Percentiles rank a stretch among this genome's conserved stretches.
Conservation (phyloP, 2,113 vertebrate genomes). For the Phainopepla nitens region DNA sequence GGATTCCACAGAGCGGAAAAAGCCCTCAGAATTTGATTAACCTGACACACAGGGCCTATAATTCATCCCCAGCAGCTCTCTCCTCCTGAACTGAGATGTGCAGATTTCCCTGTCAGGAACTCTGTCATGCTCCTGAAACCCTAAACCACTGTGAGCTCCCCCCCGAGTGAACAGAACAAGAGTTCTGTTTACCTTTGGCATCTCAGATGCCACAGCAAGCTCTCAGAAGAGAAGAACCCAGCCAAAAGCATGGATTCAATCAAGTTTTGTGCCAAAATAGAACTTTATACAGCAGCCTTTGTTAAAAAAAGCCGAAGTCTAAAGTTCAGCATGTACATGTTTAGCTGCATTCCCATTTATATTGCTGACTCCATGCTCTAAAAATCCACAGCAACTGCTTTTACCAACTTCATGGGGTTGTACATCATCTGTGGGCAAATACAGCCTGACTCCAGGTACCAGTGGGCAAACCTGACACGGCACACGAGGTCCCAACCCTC, state of each 20-base stretch:
- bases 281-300: not conserved
- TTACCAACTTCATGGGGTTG: accelerated
- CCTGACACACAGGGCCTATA: not conserved
- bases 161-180: not conserved
- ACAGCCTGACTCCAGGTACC: not conserved
- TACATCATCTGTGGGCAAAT: not conserved
- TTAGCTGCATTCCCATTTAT: not conserved
- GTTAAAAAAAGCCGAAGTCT: not conserved
- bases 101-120: not conserved
- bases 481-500: not conserved
- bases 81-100: not conserved
- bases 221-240: not conserved
- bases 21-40: not conserved
- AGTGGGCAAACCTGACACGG: accelerated
- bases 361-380: not conserved
- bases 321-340: not conserved
- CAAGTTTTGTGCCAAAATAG: not conserved
- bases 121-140: not conserved
- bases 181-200: not conserved
- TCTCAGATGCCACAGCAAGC: not conserved
- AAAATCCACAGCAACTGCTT: not conserved
- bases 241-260: not conserved
- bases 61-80: not conserved
- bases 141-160: not conserved
- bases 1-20: accelerated